A percentile compares a stretch with the other conserved stretches of the same genome.
Evolutionary conservation across 2,113 vertebrate genomes (phyloP).

Genomic region (Halcyon malimbica): DNA sequence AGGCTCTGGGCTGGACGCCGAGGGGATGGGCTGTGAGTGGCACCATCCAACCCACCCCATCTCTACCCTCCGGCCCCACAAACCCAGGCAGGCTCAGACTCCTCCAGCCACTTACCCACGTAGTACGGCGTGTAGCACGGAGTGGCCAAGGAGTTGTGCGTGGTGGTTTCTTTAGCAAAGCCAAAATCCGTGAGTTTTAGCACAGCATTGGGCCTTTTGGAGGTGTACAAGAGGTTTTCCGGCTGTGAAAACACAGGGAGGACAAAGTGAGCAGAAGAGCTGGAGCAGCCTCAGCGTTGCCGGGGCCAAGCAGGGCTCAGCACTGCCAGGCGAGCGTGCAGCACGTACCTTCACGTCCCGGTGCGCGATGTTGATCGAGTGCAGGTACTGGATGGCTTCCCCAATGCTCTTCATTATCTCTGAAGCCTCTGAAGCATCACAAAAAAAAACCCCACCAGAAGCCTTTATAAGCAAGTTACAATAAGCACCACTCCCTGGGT

Average conservation of each 20-base stretch:
- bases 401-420: conserved; percentile 98
- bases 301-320: not conserved
- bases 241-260: conserved; percentile 78
- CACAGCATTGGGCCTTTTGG: conserved; percentile 87
- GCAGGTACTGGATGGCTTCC: conserved; percentile 92
- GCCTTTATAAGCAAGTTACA: not conserved
- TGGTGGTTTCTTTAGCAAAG: conserved; percentile 98
- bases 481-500: not conserved
- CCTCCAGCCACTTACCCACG: conserved; percentile 84
- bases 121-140: conserved; percentile 99
- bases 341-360: conserved; percentile 92
- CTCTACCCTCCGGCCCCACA: not conserved
- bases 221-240: conserved; percentile 93
- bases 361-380: conserved; percentile 96
- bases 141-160: conserved; percentile 94
- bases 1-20: not conserved
- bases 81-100: not conserved
- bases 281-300: not conserved
- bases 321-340: rapidly evolving
- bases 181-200: conserved; percentile 98
- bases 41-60: not conserved
- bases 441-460: not conserved
- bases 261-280: not conserved
- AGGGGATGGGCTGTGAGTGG: rapidly evolving
- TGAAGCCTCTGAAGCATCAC: conserved; percentile 85